phyloP scores from a whole-genome alignment of 2,888 invertebrate species.

The Escarpia spicata region DNA sequence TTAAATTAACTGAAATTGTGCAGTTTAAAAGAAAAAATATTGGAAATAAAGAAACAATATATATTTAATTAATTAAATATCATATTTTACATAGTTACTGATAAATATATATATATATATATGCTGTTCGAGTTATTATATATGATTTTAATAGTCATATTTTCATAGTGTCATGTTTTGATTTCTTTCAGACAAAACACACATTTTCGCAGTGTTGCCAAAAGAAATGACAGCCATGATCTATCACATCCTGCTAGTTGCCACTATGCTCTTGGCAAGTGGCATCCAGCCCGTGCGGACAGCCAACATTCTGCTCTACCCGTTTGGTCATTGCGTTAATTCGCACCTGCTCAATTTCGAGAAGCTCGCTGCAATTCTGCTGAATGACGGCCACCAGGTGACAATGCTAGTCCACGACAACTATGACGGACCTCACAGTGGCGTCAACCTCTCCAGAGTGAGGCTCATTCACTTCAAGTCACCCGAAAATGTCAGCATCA shows the following conservation, averaged over 20 bases:
- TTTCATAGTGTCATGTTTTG: neutral
- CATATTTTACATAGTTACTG: neutral
- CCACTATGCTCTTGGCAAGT: neutral
- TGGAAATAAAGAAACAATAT: neutral
- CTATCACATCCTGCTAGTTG: neutral
- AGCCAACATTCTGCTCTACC: conserved; percentile 31
- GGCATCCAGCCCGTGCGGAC: neutral
- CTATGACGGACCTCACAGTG: conserved; percentile 29
- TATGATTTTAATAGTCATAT: neutral
- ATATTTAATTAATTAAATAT: neutral
- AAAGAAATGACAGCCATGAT: neutral
- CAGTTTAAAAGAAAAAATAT: neutral
- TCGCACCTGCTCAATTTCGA: conserved; percentile 37
- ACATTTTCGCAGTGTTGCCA: neutral
- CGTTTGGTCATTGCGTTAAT: conserved; percentile 35
- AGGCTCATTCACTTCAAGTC: conserved; percentile 13
- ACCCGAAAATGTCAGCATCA: conserved; percentile 19
- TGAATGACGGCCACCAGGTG: conserved; percentile 31
- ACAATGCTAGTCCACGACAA: conserved; percentile 27
- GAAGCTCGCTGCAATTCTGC: conserved; percentile 32
- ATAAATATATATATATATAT: neutral
- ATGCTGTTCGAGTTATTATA: neutral
- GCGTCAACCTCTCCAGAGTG: conserved; percentile 25
- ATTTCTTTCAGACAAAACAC: neutral
- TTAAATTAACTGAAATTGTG: neutral